Base-by-base conservation (phyloP, 2,888 invertebrate species). In the Desoria tigrina region DNA sequence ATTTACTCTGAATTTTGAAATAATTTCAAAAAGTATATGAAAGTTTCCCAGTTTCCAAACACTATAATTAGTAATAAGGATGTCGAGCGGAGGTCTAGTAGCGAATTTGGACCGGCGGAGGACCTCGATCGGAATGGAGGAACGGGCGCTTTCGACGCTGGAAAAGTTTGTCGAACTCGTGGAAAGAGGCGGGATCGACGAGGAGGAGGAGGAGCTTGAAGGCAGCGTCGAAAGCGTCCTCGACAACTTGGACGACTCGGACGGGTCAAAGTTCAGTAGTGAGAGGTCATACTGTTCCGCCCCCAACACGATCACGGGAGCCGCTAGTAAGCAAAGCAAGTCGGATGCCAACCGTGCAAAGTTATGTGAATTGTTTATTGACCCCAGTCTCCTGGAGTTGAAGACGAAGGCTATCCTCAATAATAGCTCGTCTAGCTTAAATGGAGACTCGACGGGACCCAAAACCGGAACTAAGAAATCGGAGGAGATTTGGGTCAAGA, bases 401-500 rank as follows among this genome's bases (percentile, higher is more conserved):
- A 70, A 71, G 60, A 63, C 65, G 32, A 68, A 68, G 61, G 53
- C 71, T 1, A 45, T 6, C n/a, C 16, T 21, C 45, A 66, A 70
- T 24, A 66, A 54, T 56, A 55, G 62, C 57, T 57, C 68, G 50
- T 63, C 63, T 61, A 72, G 64, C 49, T n/a, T 16, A 42, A 67
- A 67, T 67, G 66, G 64, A 61, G 61, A 54, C 28, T 42, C 21
- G 6, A 6, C 49, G n/a, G n/a, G n/a, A 11, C 27, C 32, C 23
- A 37, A 45, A 18, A 23, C 62, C 28, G 45, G 55, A 24, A 59
- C 65, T 45, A 73, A 72, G 64, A 75, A 75, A 63, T 71, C 74
- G 21, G 75, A 75, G 56, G 75, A 75, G 50, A 75, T 75, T 45
- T 75, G 75, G 75, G 75, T 75, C 26, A 71, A 71, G 37, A 59